These are phyloP conservation scores for Thymallus thymallus DNA, from an alignment of 2,113 vertebrate genomes.

Conservation along the genomic window DNA sequence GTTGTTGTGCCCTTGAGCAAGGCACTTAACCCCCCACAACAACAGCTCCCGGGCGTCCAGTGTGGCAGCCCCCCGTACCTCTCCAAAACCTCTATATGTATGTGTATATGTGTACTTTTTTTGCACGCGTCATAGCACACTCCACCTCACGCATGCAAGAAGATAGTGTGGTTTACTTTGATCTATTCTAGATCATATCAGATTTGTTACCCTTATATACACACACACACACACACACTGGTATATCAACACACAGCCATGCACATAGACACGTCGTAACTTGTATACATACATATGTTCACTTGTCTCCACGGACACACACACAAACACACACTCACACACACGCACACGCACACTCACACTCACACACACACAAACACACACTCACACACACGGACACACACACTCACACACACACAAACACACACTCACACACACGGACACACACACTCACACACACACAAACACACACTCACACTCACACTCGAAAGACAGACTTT, in stretches of 20 bases:
- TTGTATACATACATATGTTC: too few relatives aligned
- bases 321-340: too few relatives aligned
- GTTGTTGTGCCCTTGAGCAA: too few relatives aligned
- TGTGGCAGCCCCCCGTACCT: too few relatives aligned
- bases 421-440: neutral
- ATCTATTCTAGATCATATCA: conserved; percentile 15
- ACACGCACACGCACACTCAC: neutral
- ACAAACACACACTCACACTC: neutral
- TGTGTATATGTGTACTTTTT: too few relatives aligned
- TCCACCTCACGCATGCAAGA: conserved; percentile 17
- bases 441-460: neutral
- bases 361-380: neutral
- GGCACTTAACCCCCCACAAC: too few relatives aligned
- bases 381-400: conserved; percentile 1
- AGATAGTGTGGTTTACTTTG: conserved; percentile 22
- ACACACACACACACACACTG: neutral
- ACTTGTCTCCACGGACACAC: neutral
- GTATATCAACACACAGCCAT: neutral
- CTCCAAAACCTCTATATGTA: too few relatives aligned
- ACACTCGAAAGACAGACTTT: neutral
- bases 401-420: neutral
- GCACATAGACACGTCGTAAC: too few relatives aligned
- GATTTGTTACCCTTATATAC: conserved; percentile 12
- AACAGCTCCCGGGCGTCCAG: too few relatives aligned
- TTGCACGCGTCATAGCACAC: neutral